Percentiles rank a stretch among this genome's conserved stretches.
phyloP scores from a whole-genome alignment of 2,888 invertebrate genomes.

The Tipula unca region DNA sequence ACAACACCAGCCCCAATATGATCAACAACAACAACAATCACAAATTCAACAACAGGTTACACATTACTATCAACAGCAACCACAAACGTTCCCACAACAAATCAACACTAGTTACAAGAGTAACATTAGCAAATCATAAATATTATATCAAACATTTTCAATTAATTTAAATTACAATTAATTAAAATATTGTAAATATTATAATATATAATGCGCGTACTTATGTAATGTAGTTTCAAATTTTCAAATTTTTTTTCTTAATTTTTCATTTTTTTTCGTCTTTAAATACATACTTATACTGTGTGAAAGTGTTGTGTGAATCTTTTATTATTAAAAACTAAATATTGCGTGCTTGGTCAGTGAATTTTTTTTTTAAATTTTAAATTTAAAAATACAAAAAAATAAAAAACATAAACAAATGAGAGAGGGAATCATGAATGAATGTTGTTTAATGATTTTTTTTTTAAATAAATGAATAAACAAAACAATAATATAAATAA shows the following conservation, averaged over 20 bases:
- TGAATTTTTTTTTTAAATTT: neutral
- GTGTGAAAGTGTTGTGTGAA: neutral
- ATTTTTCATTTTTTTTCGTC: neutral
- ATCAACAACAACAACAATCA: neutral
- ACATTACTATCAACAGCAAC: neutral
- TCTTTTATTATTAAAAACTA: neutral
- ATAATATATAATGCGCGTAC: neutral
- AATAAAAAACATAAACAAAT: neutral
- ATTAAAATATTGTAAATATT: slow-evolving; percentile 3
- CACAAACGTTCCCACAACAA: neutral
- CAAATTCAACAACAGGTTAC: neutral
- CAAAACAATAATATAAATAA: neutral
- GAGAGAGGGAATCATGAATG: slow-evolving; percentile 8
- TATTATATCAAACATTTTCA: neutral
- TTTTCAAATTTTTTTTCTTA: neutral
- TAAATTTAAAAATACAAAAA: neutral
- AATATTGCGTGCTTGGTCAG: neutral
- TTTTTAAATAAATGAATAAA: neutral
- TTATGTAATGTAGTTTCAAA: neutral
- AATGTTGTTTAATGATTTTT: neutral
- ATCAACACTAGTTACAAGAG: neutral
- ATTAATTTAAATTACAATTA: neutral
- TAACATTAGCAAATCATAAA: slow-evolving; percentile 8
- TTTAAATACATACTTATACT: neutral
- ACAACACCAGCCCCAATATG: neutral